Evolutionary conservation across 1,140 invertebrate genomes (phyloP).

Genomic region (Hormaphis cornu): DNA sequence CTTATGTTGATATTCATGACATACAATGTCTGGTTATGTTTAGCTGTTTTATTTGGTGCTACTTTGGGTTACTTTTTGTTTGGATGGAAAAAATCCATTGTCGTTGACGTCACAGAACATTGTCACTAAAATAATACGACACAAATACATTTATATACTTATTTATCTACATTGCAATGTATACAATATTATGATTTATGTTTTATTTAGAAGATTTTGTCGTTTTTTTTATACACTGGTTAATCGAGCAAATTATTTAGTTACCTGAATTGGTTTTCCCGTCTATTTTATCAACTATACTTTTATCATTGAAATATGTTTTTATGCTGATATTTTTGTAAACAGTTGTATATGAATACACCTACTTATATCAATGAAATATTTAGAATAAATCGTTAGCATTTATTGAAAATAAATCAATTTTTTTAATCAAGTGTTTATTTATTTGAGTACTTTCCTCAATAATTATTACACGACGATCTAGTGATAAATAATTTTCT

Average conservation of each 20-base stretch:
- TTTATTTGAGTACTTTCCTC: too few species aligned
- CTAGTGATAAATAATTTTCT: too few species aligned
- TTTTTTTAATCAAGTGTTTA: too few species aligned
- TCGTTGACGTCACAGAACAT: conserved; percentile 89
- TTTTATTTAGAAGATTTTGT: background rate
- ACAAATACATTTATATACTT: background rate
- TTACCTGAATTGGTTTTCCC: background rate
- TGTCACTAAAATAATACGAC: conserved; percentile 59
- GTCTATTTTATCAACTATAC: background rate
- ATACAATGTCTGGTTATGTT: conserved; percentile 89
- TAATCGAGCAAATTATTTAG: background rate
- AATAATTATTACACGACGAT: too few species aligned
- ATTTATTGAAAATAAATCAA: too few species aligned
- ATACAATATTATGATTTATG: conserved; percentile 3
- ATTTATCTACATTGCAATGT: background rate
- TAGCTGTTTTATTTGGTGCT: conserved; percentile 80
- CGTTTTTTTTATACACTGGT: background rate
- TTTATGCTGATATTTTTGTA: background rate
- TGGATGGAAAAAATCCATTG: conserved; percentile 81
- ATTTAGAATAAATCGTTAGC: too few species aligned
- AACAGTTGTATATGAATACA: too few species aligned
- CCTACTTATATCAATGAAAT: too few species aligned
- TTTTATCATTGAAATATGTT: background rate
- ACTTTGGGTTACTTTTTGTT: conserved; percentile 87
- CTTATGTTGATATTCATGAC: conserved; percentile 99